phyloP scores from a whole-genome alignment of 2,797 vertebrate genomes.

The Sardinella longiceps region DNA sequence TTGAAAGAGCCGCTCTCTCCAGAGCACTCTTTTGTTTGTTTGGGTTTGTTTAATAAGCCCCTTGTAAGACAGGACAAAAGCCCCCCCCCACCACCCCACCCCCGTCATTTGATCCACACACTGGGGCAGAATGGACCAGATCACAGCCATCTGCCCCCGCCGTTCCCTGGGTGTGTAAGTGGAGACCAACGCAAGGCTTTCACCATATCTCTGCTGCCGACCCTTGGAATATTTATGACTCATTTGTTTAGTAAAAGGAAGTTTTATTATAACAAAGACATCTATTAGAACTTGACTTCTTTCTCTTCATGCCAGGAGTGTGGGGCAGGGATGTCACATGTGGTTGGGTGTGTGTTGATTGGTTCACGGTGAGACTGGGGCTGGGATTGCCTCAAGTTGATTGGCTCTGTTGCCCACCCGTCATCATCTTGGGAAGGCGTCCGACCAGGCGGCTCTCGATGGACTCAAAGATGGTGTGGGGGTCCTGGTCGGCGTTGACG shows the following conservation, averaged over 20 bases:
- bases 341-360: no score
- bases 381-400: background rate
- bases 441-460: slow-evolving; percentile 82
- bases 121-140: background rate
- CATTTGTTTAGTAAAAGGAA: background rate
- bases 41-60: slow-evolving; percentile 20
- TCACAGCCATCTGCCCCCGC: slow-evolving; percentile 7
- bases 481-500: slow-evolving; percentile 86
- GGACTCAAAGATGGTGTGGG: slow-evolving; percentile 81
- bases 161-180: background rate
- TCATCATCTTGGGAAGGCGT: slow-evolving; percentile 62
- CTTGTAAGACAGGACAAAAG: slow-evolving; percentile 17
- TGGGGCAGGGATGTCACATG: background rate
- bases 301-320: background rate
- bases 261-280: slow-evolving; percentile 12
- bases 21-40: background rate
- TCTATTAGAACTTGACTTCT: background rate
- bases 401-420: background rate
- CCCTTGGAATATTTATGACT: background rate
- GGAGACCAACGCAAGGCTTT: background rate
- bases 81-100: no score
- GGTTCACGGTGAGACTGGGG: background rate
- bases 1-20: background rate
- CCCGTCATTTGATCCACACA: slow-evolving; percentile 7
- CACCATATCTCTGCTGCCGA: background rate